phyloP scores from a whole-genome alignment of 2,113 vertebrate species.

The Colius striatus region DNA sequence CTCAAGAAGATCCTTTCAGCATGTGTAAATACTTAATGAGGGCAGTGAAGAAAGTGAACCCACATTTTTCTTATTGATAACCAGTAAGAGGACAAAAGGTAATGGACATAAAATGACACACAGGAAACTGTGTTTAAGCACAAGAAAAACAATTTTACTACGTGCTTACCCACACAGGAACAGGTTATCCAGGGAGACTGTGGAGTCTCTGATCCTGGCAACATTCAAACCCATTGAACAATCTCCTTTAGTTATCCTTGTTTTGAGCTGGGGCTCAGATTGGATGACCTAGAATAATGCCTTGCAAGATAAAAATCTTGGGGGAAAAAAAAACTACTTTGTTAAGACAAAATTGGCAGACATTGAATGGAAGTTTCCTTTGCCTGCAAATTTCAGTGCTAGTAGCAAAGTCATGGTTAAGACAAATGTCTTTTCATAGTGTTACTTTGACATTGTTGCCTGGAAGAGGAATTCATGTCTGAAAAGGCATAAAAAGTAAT shows the following conservation, averaged over 20 bases:
- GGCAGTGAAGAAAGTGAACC: not conserved
- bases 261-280: not conserved
- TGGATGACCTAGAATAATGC: not conserved
- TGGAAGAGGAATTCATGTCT: slow-evolving; percentile 1
- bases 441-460: not conserved
- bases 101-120: not conserved
- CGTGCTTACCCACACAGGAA: rapidly evolving
- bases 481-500: slow-evolving; percentile 40
- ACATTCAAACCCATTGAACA: not conserved
- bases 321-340: not conserved
- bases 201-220: not conserved
- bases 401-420: not conserved
- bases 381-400: not conserved
- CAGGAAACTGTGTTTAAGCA: not conserved
- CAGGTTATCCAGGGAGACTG: not conserved
- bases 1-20: not conserved
- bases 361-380: not conserved
- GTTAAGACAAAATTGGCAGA: not conserved
- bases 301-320: not conserved
- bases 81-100: no score
- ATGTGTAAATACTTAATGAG: not conserved
- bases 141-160: not conserved
- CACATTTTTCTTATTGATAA: not conserved
- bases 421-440: slow-evolving; percentile 14
- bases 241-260: not conserved